Conservation (phyloP, 2,113 vertebrate species). For the Condylura cristata region DNA sequence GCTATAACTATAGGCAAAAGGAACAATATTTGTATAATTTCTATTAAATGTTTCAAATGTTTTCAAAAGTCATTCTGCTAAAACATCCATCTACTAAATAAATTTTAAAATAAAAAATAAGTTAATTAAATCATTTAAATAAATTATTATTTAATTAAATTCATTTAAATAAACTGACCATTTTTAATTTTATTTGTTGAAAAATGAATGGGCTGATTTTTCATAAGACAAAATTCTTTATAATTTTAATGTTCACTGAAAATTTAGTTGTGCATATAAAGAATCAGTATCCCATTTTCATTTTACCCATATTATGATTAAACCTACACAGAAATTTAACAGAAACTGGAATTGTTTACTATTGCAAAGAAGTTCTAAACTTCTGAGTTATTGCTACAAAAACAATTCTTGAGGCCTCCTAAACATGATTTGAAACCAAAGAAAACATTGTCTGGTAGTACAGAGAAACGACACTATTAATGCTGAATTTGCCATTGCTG, state of each 20-base stretch:
- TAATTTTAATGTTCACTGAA: background rate
- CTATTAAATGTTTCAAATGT: background rate
- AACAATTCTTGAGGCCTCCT: background rate
- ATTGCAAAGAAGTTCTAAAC: background rate
- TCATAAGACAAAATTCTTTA: background rate
- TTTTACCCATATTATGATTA: background rate
- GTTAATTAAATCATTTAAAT: conserved; percentile 5
- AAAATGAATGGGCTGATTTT: background rate
- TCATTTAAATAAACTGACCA: background rate
- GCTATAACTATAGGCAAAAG: background rate
- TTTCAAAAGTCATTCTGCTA: conserved; percentile 21
- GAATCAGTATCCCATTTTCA: background rate
- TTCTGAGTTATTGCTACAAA: background rate
- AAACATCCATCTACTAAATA: background rate
- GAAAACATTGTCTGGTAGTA: background rate
- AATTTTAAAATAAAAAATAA: too few relatives aligned
- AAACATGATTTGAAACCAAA: background rate
- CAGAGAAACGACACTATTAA: background rate
- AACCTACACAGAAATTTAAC: background rate
- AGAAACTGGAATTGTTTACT: background rate
- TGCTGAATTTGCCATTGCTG: background rate
- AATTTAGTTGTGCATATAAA: background rate
- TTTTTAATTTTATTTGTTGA: conserved; percentile 16
- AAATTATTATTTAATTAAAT: background rate
- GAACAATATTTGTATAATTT: conserved; percentile 26